Percentiles rank a stretch among this genome's conserved stretches.
These are phyloP conservation scores for Margarornis squamiger DNA, from an alignment of 2,797 vertebrate species.

Conservation along the genomic window DNA sequence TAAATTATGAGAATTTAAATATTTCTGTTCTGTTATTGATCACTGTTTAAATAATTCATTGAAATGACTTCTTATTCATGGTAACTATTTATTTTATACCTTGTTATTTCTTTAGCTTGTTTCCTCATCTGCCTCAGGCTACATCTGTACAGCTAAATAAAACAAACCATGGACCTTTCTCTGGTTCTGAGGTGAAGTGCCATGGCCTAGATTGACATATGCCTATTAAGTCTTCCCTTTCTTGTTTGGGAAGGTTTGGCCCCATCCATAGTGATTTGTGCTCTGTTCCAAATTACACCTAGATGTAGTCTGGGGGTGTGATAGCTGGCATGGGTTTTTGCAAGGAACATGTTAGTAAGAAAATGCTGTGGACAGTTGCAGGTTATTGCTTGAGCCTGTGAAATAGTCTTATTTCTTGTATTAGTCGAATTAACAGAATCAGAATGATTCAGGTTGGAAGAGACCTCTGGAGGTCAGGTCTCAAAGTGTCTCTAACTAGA, in stretches of 20 bases:
- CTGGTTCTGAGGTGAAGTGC: not conserved
- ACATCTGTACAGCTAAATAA: not conserved
- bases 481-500: not conserved
- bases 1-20: not conserved
- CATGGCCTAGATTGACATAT: not conserved
- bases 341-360: not conserved
- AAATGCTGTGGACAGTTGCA: not conserved
- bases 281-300: not conserved
- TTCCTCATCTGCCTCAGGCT: not conserved
- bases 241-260: not conserved
- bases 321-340: not conserved
- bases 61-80: not conserved
- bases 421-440: not conserved
- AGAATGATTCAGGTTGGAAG: not conserved
- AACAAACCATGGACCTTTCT: not conserved
- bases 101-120: not conserved
- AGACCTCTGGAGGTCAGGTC: not conserved
- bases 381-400: not conserved
- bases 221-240: not conserved
- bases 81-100: not conserved
- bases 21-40: not conserved
- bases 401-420: not conserved
- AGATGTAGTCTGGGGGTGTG: not conserved
- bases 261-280: not conserved
- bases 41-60: not conserved